Evolutionary conservation across 2,888 invertebrate genomes (phyloP), one percentile per base, ranked within the genome.

Genomic region (Syrphus vitripennis): DNA sequence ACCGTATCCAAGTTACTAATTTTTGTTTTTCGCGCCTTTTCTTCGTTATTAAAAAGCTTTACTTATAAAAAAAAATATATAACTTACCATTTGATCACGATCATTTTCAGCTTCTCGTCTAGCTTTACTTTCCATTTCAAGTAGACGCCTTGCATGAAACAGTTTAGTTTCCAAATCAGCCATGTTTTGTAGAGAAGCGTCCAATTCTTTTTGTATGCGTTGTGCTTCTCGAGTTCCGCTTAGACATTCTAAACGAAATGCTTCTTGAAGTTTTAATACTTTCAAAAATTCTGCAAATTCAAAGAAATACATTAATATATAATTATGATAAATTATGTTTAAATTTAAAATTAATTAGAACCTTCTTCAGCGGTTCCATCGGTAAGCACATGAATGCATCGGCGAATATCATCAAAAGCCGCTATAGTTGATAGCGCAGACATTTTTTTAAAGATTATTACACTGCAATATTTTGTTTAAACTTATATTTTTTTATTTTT

Each of bases 121-220:
- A 70, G 94, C 95, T 84, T 95, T 94, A 89, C 95, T 96, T 90
- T 98, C 97, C 83, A 95, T 94, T 89, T 97, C 97, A 0, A 97
- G 93, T 48, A 97, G 93, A 88, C 95, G 95, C 74, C 97, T 94
- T 0, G 97, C 97, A 91, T 96, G 96, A 88, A 95, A 95, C 84
- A 98, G 94, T 91, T 97, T 97, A 4, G 95, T 95, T 89, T 97
- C 97, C 89, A 97, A 94, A 89, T 96, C 95, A 5, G 95, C 94
- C 78, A 96, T 95, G 59, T 96, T 96, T 21, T 95, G 94, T 42
- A 96, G 94, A 4, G 96, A 94, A 67, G 95, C 94, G 84, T 96
- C 95, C 29, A 97, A 91, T 89, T 95, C 95, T 0, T 94, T 93
- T 89, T 96, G 96, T 21, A 97, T 93, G 0, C 96, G 93, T 50